phyloP scores from a whole-genome alignment of 2,113 vertebrate species.

The Actenoides lindsayi region DNA sequence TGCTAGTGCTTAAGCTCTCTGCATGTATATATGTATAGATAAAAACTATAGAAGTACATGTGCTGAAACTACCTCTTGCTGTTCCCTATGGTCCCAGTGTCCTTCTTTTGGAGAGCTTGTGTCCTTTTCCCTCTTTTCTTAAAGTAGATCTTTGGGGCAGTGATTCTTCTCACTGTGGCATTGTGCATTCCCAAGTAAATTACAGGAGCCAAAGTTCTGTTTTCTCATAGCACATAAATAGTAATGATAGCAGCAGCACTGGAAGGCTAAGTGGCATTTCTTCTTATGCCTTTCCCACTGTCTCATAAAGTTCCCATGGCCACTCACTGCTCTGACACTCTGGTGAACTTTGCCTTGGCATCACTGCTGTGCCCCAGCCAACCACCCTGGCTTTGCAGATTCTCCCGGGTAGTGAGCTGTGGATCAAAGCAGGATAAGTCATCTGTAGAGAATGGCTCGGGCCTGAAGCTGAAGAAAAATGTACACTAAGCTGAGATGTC shows the following conservation, averaged over 20 bases:
- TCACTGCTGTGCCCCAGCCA: accelerated
- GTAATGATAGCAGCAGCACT: neutral
- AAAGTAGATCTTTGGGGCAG: neutral
- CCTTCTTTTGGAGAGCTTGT: neutral
- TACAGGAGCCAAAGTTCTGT: neutral
- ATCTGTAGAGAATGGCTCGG: neutral
- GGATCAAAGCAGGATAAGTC: neutral
- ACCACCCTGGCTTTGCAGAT: neutral
- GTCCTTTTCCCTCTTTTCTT: neutral
- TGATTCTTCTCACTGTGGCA: neutral
- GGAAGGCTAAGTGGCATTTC: neutral
- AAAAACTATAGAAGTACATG: neutral
- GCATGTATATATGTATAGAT: neutral
- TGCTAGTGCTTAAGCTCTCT: neutral
- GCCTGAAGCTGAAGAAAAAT: neutral
- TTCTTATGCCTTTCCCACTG: neutral
- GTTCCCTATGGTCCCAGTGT: accelerated
- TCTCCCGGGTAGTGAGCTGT: neutral
- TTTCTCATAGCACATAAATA: neutral
- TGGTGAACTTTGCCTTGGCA: neutral
- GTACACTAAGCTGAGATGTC: neutral
- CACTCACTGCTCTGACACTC: neutral
- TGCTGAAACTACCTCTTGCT: neutral
- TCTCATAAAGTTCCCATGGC: neutral
- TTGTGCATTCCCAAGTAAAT: neutral